These are phyloP conservation scores for Enteromius argenteus DNA, from an alignment of 2,797 vertebrate genomes.

Conservation along the genomic window DNA sequence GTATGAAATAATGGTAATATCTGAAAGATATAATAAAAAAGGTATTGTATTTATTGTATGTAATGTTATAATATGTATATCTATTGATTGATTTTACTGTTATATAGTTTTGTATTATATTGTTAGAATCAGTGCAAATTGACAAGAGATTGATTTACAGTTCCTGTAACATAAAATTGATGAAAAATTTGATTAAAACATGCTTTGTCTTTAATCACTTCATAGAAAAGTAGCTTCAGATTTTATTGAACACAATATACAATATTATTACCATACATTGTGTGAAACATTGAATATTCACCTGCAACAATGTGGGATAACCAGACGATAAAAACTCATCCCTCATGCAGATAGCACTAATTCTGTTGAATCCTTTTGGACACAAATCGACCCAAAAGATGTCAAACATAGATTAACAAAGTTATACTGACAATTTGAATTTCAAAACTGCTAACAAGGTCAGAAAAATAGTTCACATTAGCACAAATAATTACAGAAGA, in stretches of 20 bases:
- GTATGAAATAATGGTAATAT: neutral
- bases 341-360: slow-evolving; percentile 94
- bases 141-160: neutral
- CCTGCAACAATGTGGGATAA: slow-evolving; percentile 89
- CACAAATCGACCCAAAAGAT: slow-evolving; percentile 87
- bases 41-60: neutral
- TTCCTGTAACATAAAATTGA: neutral
- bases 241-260: slow-evolving; percentile 98
- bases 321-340: slow-evolving; percentile 87
- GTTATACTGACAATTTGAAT: slow-evolving; percentile 87
- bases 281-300: slow-evolving; percentile 93
- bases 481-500: slow-evolving; percentile 89
- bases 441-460: slow-evolving; percentile 88
- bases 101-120: neutral
- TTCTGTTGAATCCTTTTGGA: slow-evolving; percentile 85
- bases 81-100: neutral
- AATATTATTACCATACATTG: slow-evolving; percentile 97
- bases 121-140: neutral
- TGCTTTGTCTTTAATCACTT: slow-evolving; percentile 98
- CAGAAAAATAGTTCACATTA: slow-evolving; percentile 90
- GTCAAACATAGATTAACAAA: slow-evolving; percentile 88
- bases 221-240: slow-evolving; percentile 98
- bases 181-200: slow-evolving; percentile 51
- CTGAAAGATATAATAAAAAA: neutral
- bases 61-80: neutral